phyloP scores from a whole-genome alignment of 2,113 vertebrate genomes.

The Triplophysa tibetana region DNA sequence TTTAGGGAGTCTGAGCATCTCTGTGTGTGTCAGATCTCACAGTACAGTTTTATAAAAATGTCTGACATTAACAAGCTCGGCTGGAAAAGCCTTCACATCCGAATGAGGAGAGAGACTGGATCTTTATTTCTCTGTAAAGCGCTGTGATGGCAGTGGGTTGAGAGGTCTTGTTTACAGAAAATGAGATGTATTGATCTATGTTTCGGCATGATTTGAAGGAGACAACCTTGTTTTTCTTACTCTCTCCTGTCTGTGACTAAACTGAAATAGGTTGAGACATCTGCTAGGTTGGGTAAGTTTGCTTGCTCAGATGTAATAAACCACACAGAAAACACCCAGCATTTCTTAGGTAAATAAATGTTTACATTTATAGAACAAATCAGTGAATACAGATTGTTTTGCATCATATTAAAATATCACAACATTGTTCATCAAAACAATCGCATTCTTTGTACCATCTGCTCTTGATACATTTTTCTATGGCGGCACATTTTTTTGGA shows the following conservation, averaged over 20 bases:
- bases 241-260: slow-evolving; percentile 11
- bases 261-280: not conserved
- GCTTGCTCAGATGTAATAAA: not conserved
- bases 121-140: slow-evolving; percentile 12
- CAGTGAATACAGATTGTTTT: not conserved
- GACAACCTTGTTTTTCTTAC: not conserved
- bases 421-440: slow-evolving; percentile 5
- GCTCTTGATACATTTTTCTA: not conserved
- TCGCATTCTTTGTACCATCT: not conserved
- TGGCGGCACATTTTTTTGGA: not conserved
- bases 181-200: slow-evolving; percentile 25
- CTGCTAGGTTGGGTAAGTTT: not conserved
- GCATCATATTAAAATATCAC: slow-evolving; percentile 3
- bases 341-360: not conserved
- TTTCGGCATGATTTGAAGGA: slow-evolving; percentile 20
- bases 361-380: not conserved
- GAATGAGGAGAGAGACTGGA: slow-evolving; percentile 3
- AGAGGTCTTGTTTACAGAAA: slow-evolving; percentile 33
- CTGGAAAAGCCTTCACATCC: slow-evolving; percentile 14
- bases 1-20: not conserved
- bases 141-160: not conserved
- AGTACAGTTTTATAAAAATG: not conserved
- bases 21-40: not conserved
- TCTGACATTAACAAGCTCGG: slow-evolving; percentile 22
- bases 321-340: not conserved